phyloP scores from a whole-genome alignment of 2,113 vertebrate species.

The Pyrgilauda ruficollis region DNA sequence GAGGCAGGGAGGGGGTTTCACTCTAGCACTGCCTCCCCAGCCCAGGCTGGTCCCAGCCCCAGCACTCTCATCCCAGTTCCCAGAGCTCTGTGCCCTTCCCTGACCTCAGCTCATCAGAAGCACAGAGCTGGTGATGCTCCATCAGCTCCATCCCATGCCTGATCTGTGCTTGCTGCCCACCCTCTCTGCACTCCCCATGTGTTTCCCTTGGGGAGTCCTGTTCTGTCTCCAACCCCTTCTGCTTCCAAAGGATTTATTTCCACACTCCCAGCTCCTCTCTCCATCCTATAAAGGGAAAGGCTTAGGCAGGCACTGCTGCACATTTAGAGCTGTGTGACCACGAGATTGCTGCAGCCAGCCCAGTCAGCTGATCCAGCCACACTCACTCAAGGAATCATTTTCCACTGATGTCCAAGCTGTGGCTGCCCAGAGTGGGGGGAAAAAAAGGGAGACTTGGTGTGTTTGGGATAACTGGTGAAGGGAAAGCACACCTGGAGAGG shows the following conservation, averaged over 20 bases:
- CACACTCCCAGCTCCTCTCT: background rate
- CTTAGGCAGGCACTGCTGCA: background rate
- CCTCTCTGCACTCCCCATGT: background rate
- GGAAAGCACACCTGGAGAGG: background rate
- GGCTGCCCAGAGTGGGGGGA: background rate
- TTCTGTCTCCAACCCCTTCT: background rate
- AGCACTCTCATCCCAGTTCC: background rate
- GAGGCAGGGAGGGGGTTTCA: background rate
- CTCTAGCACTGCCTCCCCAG: rapidly evolving
- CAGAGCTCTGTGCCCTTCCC: background rate
- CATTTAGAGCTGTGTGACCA: constrained; percentile 27
- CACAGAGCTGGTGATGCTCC: rapidly evolving
- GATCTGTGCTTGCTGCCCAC: background rate
- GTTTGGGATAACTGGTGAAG: background rate
- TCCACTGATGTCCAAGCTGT: background rate
- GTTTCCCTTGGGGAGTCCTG: background rate
- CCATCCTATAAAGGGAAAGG: constrained; percentile 15
- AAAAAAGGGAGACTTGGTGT: background rate
- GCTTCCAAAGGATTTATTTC: background rate
- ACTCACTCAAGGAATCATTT: constrained; percentile 55
- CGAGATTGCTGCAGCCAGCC: background rate
- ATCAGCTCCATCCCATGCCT: background rate
- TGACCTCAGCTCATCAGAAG: background rate
- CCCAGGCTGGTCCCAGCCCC: background rate
- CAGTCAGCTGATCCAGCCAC: constrained; percentile 38